Conservation (phyloP, 2,797 vertebrate genomes). For the Pseudochirops cupreus region DNA sequence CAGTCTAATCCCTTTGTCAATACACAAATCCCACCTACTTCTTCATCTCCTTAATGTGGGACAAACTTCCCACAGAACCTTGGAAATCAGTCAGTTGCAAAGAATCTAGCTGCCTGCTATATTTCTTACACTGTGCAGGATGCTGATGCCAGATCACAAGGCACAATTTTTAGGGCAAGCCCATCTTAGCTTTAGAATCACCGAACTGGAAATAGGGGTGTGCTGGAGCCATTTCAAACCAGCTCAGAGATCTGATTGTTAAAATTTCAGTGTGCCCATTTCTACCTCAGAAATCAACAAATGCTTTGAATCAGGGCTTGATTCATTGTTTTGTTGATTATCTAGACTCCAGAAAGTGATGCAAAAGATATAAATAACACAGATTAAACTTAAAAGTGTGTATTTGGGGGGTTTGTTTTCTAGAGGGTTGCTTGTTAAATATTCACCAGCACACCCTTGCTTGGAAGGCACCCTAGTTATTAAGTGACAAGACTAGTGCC, state of each 20-base stretch:
- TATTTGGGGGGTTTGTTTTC: background rate
- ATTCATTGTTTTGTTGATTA: background rate
- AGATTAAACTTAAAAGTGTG: background rate
- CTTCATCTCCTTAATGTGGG: background rate
- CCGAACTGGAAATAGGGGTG: background rate
- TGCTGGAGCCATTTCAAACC: background rate
- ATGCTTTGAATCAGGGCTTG: background rate
- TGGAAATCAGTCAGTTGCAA: background rate
- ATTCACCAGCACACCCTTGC: background rate
- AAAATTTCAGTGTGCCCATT: background rate
- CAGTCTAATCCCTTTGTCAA: background rate
- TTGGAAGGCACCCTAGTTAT: no score
- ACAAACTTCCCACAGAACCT: background rate
- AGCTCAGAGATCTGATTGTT: background rate
- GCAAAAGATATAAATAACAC: background rate
- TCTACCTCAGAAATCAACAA: background rate
- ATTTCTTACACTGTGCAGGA: background rate
- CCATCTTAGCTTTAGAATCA: background rate
- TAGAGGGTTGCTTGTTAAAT: background rate
- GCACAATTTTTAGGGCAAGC: background rate
- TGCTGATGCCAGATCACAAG: background rate
- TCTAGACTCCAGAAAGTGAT: background rate
- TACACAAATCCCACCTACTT: background rate
- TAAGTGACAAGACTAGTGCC: no score
- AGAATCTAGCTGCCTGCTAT: accelerated